Base-by-base conservation (phyloP, 2,888 invertebrate genomes). In the Pristionchus maxplancki region DNA sequence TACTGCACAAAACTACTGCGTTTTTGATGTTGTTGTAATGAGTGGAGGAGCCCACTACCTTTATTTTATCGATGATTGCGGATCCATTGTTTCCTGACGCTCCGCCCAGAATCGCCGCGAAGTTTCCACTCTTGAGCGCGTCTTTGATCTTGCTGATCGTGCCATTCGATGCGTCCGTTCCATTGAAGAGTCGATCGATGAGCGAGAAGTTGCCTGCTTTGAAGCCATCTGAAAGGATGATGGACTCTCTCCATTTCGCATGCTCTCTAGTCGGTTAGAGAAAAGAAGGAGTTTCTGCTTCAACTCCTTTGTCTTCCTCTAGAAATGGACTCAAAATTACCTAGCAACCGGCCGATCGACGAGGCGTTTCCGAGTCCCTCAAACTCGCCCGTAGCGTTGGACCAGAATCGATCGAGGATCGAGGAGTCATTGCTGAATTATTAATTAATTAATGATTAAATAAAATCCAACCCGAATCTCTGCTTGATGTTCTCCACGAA, bases 121-220 rank as follows among this genome's bases (percentile, higher is more conserved):
- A 28, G 13, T 28, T 44, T 44, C 78, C 78, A 40, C 6, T 15
- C 44, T 78, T 78, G 28, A 78, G 9, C 13, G 78, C 78, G 5
- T 78, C 44, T 15, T 28, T 78, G n/a, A 78, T 44, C 78, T 78
- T 78, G 44, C 20, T 48, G n/a, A 78, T 44, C 13, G 78, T 71
- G 20, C 71, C 78, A n/a, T 48, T 28, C 44, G 71, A 74, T 40
- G 71, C 9, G 44, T 44, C 44, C 0, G 78, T 78, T 24, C 78
- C 78, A 20, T 83, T 83, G 53, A 50, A 34, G 20, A 83, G 34
- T 0, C 53, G 31, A 17, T 31, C 50, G 44, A 78, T 24, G 8
- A 78, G 24, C 0, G 78, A 78, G 78, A 78, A 78, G 28, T 78
- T 78, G 44, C 78, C 78, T 11, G 44, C 44, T 44, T 44, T 78